Percentiles rank a stretch among this genome's conserved stretches.
Conservation (phyloP, 2,113 vertebrate genomes). For the Rattus norvegicus region DNA sequence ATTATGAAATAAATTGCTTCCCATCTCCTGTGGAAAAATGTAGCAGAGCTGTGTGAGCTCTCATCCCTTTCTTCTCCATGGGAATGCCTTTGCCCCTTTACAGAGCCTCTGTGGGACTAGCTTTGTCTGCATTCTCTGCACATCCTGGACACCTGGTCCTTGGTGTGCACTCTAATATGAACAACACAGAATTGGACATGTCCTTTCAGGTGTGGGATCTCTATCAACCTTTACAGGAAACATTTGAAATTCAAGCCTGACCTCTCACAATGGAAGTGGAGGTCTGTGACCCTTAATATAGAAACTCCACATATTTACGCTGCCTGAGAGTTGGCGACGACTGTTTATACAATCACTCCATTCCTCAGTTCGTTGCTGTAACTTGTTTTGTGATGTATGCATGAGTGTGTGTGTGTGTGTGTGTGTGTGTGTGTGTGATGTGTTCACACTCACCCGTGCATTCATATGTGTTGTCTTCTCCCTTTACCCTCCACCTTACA, state of each 20-base stretch:
- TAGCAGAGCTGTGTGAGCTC: neutral
- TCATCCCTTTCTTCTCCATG: neutral
- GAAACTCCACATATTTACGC: neutral
- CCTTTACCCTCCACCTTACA: neutral
- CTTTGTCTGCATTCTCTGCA: neutral
- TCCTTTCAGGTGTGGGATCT: neutral
- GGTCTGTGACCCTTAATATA: neutral
- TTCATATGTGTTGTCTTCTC: neutral
- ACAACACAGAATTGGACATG: neutral
- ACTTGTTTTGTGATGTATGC: neutral
- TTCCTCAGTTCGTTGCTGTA: neutral
- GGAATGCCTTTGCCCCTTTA: neutral
- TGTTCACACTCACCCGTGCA: neutral
- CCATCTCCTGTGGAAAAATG: neutral
- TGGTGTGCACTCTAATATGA: neutral
- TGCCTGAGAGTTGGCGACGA: neutral
- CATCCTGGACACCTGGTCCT: neutral
- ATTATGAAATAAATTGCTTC: constrained; percentile 43
- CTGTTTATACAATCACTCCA: neutral
- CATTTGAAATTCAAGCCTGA: constrained; percentile 10
- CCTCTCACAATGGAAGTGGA: neutral
- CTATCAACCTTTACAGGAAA: neutral
- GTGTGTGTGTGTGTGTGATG: neutral
- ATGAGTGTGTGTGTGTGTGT: too few relatives aligned
- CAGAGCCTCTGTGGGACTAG: neutral